phyloP scores from a whole-genome alignment of 1,140 invertebrate species.

The Aporrectodea caliginosa region DNA sequence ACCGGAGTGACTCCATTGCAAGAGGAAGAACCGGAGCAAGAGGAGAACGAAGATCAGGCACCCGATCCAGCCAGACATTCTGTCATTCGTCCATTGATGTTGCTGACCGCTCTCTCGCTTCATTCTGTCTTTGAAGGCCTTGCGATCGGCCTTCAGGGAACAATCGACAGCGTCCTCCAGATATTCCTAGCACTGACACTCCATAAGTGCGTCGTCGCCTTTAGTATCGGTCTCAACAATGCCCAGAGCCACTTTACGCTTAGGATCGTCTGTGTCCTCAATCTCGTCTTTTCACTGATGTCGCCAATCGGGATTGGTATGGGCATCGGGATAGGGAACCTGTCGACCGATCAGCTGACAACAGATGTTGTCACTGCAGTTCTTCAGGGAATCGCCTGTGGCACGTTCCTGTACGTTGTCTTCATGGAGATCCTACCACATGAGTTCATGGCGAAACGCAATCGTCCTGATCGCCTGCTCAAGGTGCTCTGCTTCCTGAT shows the following conservation, averaged over 20 bases:
- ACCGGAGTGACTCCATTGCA: no score
- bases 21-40: slow-evolving; percentile 8
- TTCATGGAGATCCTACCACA: slow-evolving; percentile 77
- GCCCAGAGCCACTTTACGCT: slow-evolving; percentile 65
- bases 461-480: slow-evolving; percentile 48
- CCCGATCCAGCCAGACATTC: slow-evolving; percentile 56
- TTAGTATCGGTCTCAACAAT: slow-evolving; percentile 59
- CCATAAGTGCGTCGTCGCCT: slow-evolving; percentile 82
- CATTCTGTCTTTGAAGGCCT: slow-evolving; percentile 85
- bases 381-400: slow-evolving; percentile 77
- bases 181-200: slow-evolving; percentile 78
- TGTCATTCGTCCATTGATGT: slow-evolving; percentile 65
- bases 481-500: slow-evolving; percentile 59
- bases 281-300: slow-evolving; percentile 62
- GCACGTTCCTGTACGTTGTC: slow-evolving; percentile 81
- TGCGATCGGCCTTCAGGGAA: slow-evolving; percentile 68
- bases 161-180: slow-evolving; percentile 53
- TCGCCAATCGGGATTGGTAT: slow-evolving; percentile 65
- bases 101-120: slow-evolving; percentile 79
- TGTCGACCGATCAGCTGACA: slow-evolving; percentile 39
- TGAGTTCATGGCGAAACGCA: slow-evolving; percentile 27
- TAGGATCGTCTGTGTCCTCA: slow-evolving; percentile 44
- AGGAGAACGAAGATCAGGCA: neutral
- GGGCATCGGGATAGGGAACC: slow-evolving; percentile 60
- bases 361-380: slow-evolving; percentile 47